These are phyloP conservation scores for Drosophila nannoptera DNA, from an alignment of 1,140 invertebrate species.

Conservation along the genomic window DNA sequence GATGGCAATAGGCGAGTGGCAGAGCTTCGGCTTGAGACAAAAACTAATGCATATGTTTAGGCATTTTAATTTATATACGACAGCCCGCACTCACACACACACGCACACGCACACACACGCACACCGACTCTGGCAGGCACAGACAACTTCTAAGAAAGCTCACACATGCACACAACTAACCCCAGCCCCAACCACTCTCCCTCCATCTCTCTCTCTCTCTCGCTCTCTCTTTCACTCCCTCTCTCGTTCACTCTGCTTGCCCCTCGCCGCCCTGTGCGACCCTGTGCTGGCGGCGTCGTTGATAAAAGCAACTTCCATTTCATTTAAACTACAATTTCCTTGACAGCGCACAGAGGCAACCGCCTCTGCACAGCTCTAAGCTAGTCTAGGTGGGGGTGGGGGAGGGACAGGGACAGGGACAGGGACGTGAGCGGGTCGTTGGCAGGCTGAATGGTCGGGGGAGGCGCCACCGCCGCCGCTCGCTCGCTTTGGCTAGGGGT, in stretches of 20 bases:
- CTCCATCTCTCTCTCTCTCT: not conserved
- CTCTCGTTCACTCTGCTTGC: not conserved
- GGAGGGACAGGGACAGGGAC: too few species aligned
- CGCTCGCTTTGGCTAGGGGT: constrained; percentile 11
- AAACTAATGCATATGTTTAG: constrained; percentile 78
- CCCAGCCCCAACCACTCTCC: constrained; percentile 36
- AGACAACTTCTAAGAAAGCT: constrained; percentile 66
- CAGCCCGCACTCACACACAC: constrained; percentile 35
- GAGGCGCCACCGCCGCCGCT: constrained; percentile 7
- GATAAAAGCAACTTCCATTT: constrained; percentile 78
- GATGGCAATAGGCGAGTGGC: constrained; percentile 18
- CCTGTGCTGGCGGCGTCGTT: constrained; percentile 50
- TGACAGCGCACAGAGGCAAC: constrained; percentile 72
- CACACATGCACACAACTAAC: constrained; percentile 60
- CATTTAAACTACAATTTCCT: constrained; percentile 78
- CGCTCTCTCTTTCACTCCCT: too few species aligned
- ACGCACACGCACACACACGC: constrained; percentile 6
- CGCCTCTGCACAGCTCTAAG: constrained; percentile 15
- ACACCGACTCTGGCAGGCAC: constrained; percentile 1
- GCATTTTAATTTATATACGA: constrained; percentile 78
- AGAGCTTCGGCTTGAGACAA: constrained; percentile 55
- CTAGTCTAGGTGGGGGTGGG: not conserved
- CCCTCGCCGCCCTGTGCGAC: constrained; percentile 8
- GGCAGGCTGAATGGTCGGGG: constrained; percentile 10
- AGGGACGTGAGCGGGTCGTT: too few species aligned